These are phyloP conservation scores for Clavelina lepadiformis DNA, from an alignment of 23 tunicate species.

Conservation along the genomic window DNA sequence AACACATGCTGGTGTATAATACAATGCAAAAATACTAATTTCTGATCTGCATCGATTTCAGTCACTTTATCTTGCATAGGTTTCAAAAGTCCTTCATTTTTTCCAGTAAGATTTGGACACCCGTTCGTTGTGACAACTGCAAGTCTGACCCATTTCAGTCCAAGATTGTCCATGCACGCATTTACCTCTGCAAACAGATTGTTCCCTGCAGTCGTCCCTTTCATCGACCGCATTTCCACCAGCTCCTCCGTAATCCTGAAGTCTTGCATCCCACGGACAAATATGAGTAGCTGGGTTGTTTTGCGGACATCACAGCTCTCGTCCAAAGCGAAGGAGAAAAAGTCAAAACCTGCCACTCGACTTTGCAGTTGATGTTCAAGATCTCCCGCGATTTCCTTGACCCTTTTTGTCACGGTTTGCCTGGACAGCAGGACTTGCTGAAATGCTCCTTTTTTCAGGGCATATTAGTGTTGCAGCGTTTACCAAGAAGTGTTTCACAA, in stretches of 20 bases:
- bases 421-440: slow-evolving; percentile 10
- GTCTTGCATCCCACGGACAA: slow-evolving; percentile 11
- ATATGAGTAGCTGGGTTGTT: slow-evolving; percentile 14
- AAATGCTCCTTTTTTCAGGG: slow-evolving; percentile 22
- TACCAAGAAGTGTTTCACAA: slow-evolving; percentile 5
- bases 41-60: slow-evolving; percentile 18
- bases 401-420: slow-evolving; percentile 17
- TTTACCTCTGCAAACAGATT: slow-evolving; percentile 21
- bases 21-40: slow-evolving; percentile 1
- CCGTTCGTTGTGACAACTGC: slow-evolving; percentile 13
- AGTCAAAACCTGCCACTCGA: slow-evolving; percentile 10
- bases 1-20: slow-evolving; percentile 7
- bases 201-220: slow-evolving; percentile 35
- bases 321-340: slow-evolving; percentile 15
- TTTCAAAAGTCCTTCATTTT: slow-evolving; percentile 14
- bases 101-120: slow-evolving; percentile 16
- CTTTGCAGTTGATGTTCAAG: slow-evolving; percentile 6
- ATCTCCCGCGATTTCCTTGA: slow-evolving; percentile 18
- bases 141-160: slow-evolving; percentile 15
- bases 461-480: slow-evolving; percentile 5
- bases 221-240: slow-evolving; percentile 31
- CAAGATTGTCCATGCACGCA: slow-evolving; percentile 5
- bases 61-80: slow-evolving; percentile 28
- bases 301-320: slow-evolving; percentile 23
- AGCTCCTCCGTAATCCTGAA: slow-evolving; percentile 16